Base-by-base conservation (phyloP, 2,888 invertebrate genomes). In the Neoaliturus tenellus region DNA sequence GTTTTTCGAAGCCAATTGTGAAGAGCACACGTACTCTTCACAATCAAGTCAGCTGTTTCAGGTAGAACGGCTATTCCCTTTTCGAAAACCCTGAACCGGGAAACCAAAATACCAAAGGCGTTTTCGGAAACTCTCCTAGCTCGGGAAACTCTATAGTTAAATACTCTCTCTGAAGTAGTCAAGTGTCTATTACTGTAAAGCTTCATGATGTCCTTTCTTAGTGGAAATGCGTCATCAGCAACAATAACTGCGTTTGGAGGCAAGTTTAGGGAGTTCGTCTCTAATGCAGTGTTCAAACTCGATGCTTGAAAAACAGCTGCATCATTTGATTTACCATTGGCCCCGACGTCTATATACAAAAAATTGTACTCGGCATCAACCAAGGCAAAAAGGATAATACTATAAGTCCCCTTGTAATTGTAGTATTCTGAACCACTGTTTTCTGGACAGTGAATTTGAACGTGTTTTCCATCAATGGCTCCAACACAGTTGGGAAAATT, bases 401-500 rank as follows among this genome's bases (percentile, higher is more conserved):
- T 81, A 41, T 51, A 84, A 20, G 35, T 73, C 35, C 62, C 35
- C 81, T 84, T 84, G 73, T 84, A 81, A 55, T 84, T 81, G 81
- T 55, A 81, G 28, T 71, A 84, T 33, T 73, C 55, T 31, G 81
- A 75, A 20, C 81, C 84, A 58, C 75, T 82, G 48, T 82, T 8
- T 12, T 23, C 73, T 28, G 84, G 84, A 58, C 51, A 48, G 28
- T 71, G 69, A 20, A 84, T 84, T 33, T 48, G 44, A 6, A 84
- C 71, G 39, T 81, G 84, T 55, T 84, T 84, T 17, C 84, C 71
- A 55, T 85, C 83, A n/a, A 83, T 41, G 14, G 55, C 58, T 48
- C 83, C 85, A 14, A 69, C 25, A 85, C 85, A 83, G 41, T 44
- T 58, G 28, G 85, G 83, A 39, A 85, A 83, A 62, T 85, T 85